Evolutionary conservation across 2,113 vertebrate species (phyloP), one percentile per base, ranked within the genome.

Genomic region (Rhinolophus ferrumequinum): DNA sequence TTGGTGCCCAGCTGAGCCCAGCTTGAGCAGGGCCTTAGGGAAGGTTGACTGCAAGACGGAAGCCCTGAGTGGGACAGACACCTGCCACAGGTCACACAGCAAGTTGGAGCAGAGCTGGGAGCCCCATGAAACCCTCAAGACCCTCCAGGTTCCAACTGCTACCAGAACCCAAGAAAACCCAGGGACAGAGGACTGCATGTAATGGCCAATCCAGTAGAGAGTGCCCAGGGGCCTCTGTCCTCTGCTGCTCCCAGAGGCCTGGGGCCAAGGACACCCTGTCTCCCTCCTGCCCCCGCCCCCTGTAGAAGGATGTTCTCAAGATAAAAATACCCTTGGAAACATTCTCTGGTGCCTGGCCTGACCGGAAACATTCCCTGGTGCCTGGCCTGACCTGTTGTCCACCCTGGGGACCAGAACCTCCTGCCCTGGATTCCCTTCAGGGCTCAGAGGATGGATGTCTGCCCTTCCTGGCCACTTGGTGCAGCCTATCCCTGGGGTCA

Each of bases 311-410:
- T 94, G 94, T 97, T 94, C 93, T 97, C 94, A 92, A 97, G 96
- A 97, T 97, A 97, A 97, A 98, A 98, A 97, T 97, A 97, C 81
- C 54, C 33, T 58, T 83, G 2, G 95, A 90, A 80, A 89, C 82
- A 88, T 97, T 88, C 81, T 64, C 56, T 66, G 67, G 77, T 79
- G 77, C 76, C 75, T 84, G 86, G 79, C 33, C 2, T 88, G 54
- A 77, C 66, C 87, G 2, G 96, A 90, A 80, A 89, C 82, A 88
- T 97, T 88, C 81, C 69, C 56, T 66, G 67, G 77, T 79, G 77
- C 76, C 75, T 84, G 86, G 79, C 33, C 2, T 88, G 54, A 77
- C 66, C 94, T 24, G 12, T 26, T 5, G 7, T 84, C 88, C 76
- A 82, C 52, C 21, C 28, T 54, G 38, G 70, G 56, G 93, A 81